These are phyloP conservation scores for Tetramorium alpestre DNA, from an alignment of 1,140 invertebrate species.

Conservation along the genomic window DNA sequence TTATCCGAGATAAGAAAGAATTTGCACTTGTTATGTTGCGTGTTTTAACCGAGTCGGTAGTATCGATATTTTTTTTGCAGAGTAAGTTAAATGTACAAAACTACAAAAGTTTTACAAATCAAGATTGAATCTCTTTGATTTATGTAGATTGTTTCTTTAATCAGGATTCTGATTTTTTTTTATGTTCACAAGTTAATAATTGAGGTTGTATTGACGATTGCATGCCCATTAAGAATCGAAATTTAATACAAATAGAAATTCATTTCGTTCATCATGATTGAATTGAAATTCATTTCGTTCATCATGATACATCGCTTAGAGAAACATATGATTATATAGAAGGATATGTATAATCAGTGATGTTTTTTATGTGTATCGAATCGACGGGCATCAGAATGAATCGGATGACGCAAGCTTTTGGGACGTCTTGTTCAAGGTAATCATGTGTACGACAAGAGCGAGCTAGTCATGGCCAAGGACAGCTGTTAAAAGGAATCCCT, in stretches of 20 bases:
- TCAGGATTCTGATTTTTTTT: background rate
- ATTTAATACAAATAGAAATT: conserved; percentile 3
- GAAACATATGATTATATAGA: background rate
- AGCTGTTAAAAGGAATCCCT: conserved; percentile 21
- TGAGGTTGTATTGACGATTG: background rate
- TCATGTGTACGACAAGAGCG: conserved; percentile 28
- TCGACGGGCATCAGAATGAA: background rate
- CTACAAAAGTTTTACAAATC: background rate
- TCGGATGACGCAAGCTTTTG: conserved; percentile 45
- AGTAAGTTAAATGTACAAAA: conserved; percentile 26
- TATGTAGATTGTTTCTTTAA: background rate
- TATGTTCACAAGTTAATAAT: background rate
- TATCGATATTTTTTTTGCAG: conserved; percentile 9
- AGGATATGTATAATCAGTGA: background rate
- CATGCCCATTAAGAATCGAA: background rate
- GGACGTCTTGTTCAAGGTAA: conserved; percentile 45
- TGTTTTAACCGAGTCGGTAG: background rate
- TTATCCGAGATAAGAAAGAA: conserved; percentile 7
- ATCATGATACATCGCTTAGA: background rate
- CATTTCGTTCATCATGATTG: background rate
- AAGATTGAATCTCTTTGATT: conserved; percentile 15
- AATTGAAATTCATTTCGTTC: background rate
- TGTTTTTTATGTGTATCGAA: background rate
- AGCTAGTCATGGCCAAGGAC: conserved; percentile 47
- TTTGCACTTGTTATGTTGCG: conserved; percentile 34